Percentiles rank a stretch among this genome's conserved stretches.
Conservation (phyloP, 2,888 invertebrate genomes). For the Drymonia ruficornis region DNA sequence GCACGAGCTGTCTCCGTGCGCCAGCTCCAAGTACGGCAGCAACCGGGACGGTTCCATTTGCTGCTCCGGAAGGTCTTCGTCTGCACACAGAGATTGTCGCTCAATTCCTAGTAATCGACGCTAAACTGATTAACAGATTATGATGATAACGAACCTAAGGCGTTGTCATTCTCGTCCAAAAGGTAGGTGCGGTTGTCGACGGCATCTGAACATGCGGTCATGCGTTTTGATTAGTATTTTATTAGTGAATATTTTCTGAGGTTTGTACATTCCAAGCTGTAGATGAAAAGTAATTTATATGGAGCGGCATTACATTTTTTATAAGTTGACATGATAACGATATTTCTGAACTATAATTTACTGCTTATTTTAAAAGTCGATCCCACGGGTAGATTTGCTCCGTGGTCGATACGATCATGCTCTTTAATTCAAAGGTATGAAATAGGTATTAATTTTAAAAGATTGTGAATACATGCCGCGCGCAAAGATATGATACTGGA, state of each 20-base stretch:
- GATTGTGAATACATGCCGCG: too few relatives aligned
- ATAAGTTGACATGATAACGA: too few relatives aligned
- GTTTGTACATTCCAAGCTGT: constrained; percentile 3
- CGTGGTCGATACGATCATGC: too few relatives aligned
- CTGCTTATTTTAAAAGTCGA: too few relatives aligned
- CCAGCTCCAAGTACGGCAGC: constrained; percentile 86
- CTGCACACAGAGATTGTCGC: constrained; percentile 40
- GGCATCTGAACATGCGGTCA: constrained; percentile 85
- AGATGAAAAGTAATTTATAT: too few relatives aligned
- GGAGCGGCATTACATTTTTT: too few relatives aligned
- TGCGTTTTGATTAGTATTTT: constrained; percentile 64
- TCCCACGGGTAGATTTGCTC: too few relatives aligned
- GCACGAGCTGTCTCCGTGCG: constrained; percentile 77
- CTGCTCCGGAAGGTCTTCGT: constrained; percentile 70
- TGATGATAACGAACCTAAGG: constrained; percentile 72
- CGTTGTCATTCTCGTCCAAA: constrained; percentile 90
- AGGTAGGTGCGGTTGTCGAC: constrained; percentile 92
- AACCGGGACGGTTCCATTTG: constrained; percentile 74
- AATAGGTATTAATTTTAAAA: too few relatives aligned
- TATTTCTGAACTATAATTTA: too few relatives aligned
- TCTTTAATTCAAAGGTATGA: too few relatives aligned
- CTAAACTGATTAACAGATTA: not conserved
- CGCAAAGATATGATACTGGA: too few relatives aligned
- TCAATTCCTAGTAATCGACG: not conserved
- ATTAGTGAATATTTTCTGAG: constrained; percentile 41